Evolutionary conservation across 2,113 vertebrate species (phyloP), one percentile per base, ranked within the genome.

Genomic region (Nannobrachium achirus): DNA sequence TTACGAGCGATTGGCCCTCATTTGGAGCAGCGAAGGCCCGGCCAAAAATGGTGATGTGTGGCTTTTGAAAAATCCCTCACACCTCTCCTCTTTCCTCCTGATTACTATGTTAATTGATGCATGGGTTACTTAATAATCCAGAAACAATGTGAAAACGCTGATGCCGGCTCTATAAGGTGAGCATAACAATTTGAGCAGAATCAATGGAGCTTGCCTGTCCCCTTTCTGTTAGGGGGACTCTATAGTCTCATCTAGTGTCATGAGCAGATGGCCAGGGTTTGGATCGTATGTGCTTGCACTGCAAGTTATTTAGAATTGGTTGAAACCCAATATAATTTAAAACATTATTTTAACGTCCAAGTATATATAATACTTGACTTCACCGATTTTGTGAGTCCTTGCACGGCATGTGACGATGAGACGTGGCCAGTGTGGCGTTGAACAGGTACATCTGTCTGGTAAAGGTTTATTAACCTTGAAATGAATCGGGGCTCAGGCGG

Each of bases 1-100:
- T 84, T 84, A 76, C 78, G 84, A 87, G 80, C 78, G 79, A 89
- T 69, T 66, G 77, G 65, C 52, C 75, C 63, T 82, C 69, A 71
- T 78, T 80, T 68, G 39, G 57, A 69, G 76, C 62, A 19, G 67
- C 69, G 66, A 57, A 80, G 71, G 75, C 69, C 66, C 6, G 56
- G 77, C 70, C 73, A 86, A 73, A 82, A 25, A 4, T 25, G 20
- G 20, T 25, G 20, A 2, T 2, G 25, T 4, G 25, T 33, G n/a
- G n/a, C 64, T 76, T 81, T 70, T 72, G 42, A 77, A 59, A 64
- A 45, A 49, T 16, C 50, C 62, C 63, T 74, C 64, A 49, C 69
- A 74, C 70, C 64, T 71, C 69, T 61, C 18, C 42, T 51, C 33
- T 75, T 75, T 62, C 49, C 49, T 25, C 70, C 62, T 52, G 74